Evolutionary conservation across 2,797 vertebrate genomes (phyloP).

Genomic region (Xenentodon cancila): DNA sequence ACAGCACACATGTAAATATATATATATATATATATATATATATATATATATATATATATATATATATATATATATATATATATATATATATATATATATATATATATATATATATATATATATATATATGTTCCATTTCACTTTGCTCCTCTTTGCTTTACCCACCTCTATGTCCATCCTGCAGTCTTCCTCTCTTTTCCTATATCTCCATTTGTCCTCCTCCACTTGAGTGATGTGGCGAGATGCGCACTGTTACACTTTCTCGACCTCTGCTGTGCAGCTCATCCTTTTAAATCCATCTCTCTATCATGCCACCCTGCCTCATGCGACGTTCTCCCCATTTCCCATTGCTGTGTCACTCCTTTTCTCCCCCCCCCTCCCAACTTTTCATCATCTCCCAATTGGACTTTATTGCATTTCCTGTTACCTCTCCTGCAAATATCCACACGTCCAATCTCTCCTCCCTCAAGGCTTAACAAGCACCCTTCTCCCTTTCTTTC

Average conservation of each 20-base stretch:
- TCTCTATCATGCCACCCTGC: neutral
- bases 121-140: too few relatives aligned
- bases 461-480: conserved; percentile 18
- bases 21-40: too few relatives aligned
- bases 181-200: neutral
- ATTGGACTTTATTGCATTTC: conserved; percentile 23
- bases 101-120: too few relatives aligned
- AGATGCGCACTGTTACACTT: conserved; percentile 31
- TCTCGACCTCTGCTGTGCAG: conserved; percentile 32
- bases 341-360: neutral
- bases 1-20: too few relatives aligned
- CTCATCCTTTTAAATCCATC: conserved; percentile 4
- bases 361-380: neutral
- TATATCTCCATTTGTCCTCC: conserved; percentile 10
- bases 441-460: conserved; percentile 4
- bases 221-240: conserved; percentile 10
- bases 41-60: too few relatives aligned
- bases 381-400: neutral
- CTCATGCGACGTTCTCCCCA: conserved; percentile 5
- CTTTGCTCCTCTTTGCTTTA: too few relatives aligned
- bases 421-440: conserved; percentile 11
- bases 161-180: neutral
- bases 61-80: too few relatives aligned
- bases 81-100: too few relatives aligned
- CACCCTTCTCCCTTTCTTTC: conserved; percentile 14